These are phyloP conservation scores for Hemichromis elongatus DNA, from an alignment of 2,113 vertebrate genomes.

Conservation along the genomic window DNA sequence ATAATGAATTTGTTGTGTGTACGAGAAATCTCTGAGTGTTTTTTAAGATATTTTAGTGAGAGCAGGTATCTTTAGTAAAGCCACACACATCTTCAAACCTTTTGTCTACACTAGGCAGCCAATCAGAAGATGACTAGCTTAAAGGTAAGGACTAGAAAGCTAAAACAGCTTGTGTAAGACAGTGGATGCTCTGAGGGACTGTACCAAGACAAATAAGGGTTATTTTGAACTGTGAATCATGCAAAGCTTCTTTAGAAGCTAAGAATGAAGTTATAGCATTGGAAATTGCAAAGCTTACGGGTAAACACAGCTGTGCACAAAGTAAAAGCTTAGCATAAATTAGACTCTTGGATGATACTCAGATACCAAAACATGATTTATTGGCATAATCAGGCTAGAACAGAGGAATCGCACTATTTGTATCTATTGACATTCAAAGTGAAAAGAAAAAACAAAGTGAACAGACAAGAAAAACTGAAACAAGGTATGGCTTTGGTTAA, in stretches of 20 bases:
- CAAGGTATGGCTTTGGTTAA: conserved; percentile 63
- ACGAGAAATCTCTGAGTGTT: background rate
- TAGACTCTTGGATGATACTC: background rate
- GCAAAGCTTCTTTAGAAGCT: background rate
- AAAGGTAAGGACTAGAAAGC: background rate
- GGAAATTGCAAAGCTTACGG: background rate
- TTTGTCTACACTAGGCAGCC: background rate
- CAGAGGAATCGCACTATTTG: conserved; percentile 58
- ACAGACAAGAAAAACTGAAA: conserved; percentile 29
- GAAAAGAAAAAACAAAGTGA: conserved; percentile 16
- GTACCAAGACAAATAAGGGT: background rate
- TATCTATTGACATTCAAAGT: conserved; percentile 47
- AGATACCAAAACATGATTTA: conserved; percentile 76
- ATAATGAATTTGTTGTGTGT: accelerated
- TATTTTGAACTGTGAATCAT: background rate
- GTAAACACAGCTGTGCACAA: background rate
- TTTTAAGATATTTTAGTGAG: background rate
- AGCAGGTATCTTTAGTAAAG: background rate
- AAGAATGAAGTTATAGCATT: background rate
- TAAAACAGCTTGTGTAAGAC: background rate
- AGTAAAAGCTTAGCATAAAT: background rate
- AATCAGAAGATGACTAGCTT: background rate
- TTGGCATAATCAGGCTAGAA: conserved; percentile 75
- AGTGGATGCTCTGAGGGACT: background rate
- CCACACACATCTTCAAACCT: background rate